Percentiles rank a stretch among this genome's conserved stretches.
Conservation (phyloP, 2,797 vertebrate species). For the Iguana delicatissima region DNA sequence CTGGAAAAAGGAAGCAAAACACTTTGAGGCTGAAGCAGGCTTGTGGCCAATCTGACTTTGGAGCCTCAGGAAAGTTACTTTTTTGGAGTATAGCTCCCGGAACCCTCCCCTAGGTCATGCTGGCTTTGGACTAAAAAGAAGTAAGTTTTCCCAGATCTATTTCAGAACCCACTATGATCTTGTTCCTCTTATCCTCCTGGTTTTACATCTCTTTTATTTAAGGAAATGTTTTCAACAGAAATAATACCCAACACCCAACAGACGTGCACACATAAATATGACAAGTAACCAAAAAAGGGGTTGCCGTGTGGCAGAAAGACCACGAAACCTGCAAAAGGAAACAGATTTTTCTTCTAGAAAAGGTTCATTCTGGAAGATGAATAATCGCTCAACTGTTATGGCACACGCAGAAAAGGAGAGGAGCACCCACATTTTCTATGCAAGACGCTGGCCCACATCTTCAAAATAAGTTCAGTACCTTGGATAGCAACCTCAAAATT, state of each 20-base stretch:
- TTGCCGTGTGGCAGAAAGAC: neutral
- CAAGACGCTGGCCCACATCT: too few relatives aligned
- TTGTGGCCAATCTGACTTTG: too few relatives aligned
- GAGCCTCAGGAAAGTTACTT: neutral
- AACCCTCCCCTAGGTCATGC: neutral
- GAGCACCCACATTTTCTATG: too few relatives aligned
- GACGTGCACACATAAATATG: neutral
- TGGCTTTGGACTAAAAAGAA: neutral
- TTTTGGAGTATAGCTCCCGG: neutral
- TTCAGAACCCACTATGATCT: neutral
- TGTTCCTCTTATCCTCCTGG: neutral
- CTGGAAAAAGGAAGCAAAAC: neutral
- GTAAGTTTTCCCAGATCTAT: neutral
- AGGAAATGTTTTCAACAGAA: neutral
- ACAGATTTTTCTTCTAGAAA: too few relatives aligned
- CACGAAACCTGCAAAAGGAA: neutral
- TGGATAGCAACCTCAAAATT: too few relatives aligned
- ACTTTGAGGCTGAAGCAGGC: neutral
- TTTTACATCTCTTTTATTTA: neutral
- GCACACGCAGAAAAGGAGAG: too few relatives aligned
- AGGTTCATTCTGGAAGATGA: too few relatives aligned
- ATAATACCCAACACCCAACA: too few relatives aligned
- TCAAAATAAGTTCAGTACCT: too few relatives aligned
- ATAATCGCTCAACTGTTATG: too few relatives aligned
- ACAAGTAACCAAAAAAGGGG: neutral